These are phyloP conservation scores for Marcusenius ussheri DNA, from an alignment of 2,113 vertebrate genomes.

Conservation along the genomic window DNA sequence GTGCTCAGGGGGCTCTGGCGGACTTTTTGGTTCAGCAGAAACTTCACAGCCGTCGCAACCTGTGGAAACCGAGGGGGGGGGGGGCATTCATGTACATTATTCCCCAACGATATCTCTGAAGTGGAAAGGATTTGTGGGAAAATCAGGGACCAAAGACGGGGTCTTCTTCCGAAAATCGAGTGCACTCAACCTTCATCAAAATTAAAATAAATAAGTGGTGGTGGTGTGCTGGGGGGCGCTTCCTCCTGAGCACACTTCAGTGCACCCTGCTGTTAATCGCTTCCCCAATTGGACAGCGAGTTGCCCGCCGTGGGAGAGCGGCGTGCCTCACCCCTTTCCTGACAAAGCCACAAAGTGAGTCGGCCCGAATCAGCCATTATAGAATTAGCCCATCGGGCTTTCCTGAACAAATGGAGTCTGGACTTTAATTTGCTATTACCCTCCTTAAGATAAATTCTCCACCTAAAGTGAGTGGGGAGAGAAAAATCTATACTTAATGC, in stretches of 20 bases:
- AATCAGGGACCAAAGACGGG: not conserved
- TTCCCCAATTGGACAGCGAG: conserved; percentile 49
- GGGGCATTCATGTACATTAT: not conserved
- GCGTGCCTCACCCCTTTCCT: conserved; percentile 66
- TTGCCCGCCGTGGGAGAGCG: conserved; percentile 49
- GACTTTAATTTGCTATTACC: conserved; percentile 77
- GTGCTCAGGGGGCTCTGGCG: conserved; percentile 79
- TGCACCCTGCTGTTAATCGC: conserved; percentile 28
- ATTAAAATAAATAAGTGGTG: not conserved
- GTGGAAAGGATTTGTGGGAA: not conserved
- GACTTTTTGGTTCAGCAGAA: conserved; percentile 89
- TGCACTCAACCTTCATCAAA: not conserved
- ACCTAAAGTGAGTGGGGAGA: conserved; percentile 67
- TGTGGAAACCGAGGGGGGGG: conserved; percentile 44
- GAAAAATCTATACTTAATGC: conserved; percentile 77
- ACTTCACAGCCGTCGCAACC: conserved; percentile 91
- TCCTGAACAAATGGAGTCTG: conserved; percentile 72
- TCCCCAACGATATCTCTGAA: not conserved
- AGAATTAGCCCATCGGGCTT: conserved; percentile 74
- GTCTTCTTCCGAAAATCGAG: not conserved
- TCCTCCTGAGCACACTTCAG: conserved; percentile 30
- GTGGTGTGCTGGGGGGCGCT: not conserved
- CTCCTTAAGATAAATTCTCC: conserved; percentile 75
- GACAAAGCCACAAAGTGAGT: conserved; percentile 66
- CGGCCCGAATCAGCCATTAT: conserved; percentile 67